phyloP scores from a whole-genome alignment of 2,888 invertebrate genomes.

The Lochmaea crataegi region DNA sequence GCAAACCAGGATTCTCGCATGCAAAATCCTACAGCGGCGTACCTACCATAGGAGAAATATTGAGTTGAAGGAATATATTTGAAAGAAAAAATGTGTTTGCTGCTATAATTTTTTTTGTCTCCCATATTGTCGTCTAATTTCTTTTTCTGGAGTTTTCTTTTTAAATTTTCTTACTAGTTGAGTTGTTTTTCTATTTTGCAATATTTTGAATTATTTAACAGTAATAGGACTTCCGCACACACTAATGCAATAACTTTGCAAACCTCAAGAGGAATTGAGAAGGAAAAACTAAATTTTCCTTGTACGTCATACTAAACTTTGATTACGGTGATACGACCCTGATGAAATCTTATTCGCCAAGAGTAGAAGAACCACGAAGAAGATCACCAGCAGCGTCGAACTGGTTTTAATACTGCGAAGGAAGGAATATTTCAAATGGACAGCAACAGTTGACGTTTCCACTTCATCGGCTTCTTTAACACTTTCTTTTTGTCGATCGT shows the following conservation, averaged over 20 bases:
- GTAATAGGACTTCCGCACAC: too few relatives aligned
- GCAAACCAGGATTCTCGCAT: constrained; percentile 56
- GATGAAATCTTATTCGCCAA: constrained; percentile 29
- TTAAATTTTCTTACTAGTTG: too few relatives aligned
- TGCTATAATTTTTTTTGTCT: too few relatives aligned
- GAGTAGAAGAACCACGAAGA: constrained; percentile 32
- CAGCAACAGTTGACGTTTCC: constrained; percentile 23
- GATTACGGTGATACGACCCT: not conserved
- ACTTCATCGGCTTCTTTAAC: constrained; percentile 34
- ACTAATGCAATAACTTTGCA: too few relatives aligned
- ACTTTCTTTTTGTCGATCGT: constrained; percentile 5
- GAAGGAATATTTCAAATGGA: constrained; percentile 47
- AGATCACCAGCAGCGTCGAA: constrained; percentile 56
- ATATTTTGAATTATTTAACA: too few relatives aligned
- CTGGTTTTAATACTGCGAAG: constrained; percentile 53
- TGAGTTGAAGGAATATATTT: not conserved
- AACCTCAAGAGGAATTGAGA: too few relatives aligned
- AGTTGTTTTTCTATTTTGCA: too few relatives aligned
- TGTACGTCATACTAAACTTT: too few relatives aligned
- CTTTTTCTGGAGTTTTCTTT: too few relatives aligned
- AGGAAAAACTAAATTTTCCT: too few relatives aligned
- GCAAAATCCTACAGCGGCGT: constrained; percentile 43
- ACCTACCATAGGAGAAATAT: not conserved
- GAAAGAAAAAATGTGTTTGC: too few relatives aligned
- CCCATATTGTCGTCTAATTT: too few relatives aligned